Conservation (phyloP, 2,113 vertebrate genomes). For the Hyperoodon ampullatus region DNA sequence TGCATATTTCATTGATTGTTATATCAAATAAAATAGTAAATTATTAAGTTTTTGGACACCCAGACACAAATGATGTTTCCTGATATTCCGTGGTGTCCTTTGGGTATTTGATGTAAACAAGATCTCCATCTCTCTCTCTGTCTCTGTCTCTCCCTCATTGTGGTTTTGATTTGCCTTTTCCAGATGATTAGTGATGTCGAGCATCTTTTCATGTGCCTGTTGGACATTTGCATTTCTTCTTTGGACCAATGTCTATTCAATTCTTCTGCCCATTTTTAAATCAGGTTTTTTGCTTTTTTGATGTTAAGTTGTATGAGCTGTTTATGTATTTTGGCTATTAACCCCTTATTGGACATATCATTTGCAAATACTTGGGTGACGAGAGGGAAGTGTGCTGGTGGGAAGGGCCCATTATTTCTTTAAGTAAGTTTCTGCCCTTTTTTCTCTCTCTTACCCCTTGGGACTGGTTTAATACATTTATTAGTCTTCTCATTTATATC, state of each 20-base stretch:
- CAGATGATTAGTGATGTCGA: neutral
- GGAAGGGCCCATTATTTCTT: neutral
- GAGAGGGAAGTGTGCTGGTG: neutral
- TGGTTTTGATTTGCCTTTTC: neutral
- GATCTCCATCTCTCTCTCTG: neutral
- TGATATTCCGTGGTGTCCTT: neutral
- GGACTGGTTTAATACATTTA: neutral
- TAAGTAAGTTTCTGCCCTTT: neutral
- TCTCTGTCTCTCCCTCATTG: neutral
- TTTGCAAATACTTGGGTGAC: neutral
- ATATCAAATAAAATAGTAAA: slow-evolving; percentile 3
- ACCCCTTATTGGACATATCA: neutral
- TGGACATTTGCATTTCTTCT: neutral
- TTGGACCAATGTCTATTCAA: neutral
- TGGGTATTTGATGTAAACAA: neutral
- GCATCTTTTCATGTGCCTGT: neutral
- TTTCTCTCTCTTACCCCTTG: neutral
- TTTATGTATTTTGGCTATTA: neutral
- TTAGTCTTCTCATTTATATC: neutral
- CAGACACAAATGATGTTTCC: neutral
- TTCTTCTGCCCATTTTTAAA: neutral
- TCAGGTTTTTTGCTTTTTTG: neutral
- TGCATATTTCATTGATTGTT: neutral
- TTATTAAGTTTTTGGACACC: neutral
- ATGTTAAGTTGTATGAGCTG: neutral